Evolutionary conservation across 2,113 vertebrate genomes (phyloP).

Genomic region (Balaeniceps rex): DNA sequence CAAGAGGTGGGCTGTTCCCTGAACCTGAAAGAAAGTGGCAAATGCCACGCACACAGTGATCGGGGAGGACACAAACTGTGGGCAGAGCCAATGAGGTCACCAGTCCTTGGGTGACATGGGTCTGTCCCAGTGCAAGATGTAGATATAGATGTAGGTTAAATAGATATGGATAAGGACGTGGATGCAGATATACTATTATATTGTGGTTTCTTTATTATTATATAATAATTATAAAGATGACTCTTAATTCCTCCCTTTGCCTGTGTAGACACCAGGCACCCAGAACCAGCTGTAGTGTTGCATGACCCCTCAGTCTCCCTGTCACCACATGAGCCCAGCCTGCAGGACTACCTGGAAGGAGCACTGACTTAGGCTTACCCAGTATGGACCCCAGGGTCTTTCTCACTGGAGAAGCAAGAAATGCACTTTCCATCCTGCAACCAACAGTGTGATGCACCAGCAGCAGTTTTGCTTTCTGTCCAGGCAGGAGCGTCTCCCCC

Average conservation of each 20-base stretch:
- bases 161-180: background rate
- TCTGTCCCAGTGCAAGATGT: background rate
- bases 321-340: background rate
- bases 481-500: background rate
- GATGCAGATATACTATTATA: background rate
- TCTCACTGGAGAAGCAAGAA: background rate
- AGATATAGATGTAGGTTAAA: background rate
- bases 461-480: background rate
- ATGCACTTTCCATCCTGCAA: background rate
- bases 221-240: background rate
- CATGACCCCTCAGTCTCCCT: background rate
- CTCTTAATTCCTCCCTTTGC: background rate
- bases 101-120: accelerated
- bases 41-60: background rate
- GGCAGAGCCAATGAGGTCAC: background rate
- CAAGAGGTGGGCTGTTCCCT: background rate
- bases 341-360: background rate
- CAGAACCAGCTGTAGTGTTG: background rate
- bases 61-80: background rate
- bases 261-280: background rate
- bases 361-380: background rate
- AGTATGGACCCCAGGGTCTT: background rate
- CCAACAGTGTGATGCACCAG: background rate
- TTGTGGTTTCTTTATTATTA: background rate
- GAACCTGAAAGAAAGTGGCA: background rate